Conservation (phyloP, 2,888 invertebrate genomes). For the Erynnis tages region DNA sequence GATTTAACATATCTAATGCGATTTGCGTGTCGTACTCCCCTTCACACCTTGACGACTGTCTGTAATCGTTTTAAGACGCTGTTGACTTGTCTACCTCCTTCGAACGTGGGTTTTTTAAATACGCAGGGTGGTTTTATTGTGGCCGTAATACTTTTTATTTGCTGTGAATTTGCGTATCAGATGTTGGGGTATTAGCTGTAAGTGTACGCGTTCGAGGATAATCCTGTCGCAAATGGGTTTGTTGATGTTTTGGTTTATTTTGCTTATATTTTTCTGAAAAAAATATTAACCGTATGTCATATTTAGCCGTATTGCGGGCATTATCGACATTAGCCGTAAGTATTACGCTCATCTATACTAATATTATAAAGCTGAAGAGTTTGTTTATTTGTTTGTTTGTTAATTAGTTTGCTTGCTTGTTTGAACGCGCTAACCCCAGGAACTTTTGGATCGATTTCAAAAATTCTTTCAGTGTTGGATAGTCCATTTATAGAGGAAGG, state of each 20-base stretch:
- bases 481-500: too few species aligned
- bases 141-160: constrained; percentile 33
- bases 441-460: too few species aligned
- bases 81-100: constrained; percentile 58
- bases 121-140: constrained; percentile 34
- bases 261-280: too few species aligned
- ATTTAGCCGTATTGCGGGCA: too few species aligned
- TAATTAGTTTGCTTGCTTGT: too few species aligned
- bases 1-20: constrained; percentile 81
- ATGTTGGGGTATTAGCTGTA: constrained; percentile 13
- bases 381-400: too few species aligned
- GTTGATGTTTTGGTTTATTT: neutral
- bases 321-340: too few species aligned
- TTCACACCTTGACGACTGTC: constrained; percentile 57
- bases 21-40: constrained; percentile 73
- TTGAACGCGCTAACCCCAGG: too few species aligned
- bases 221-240: neutral
- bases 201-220: constrained; percentile 7
- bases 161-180: constrained; percentile 23
- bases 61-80: constrained; percentile 77
- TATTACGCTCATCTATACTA: too few species aligned
- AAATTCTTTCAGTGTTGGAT: too few species aligned
- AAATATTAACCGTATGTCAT: too few species aligned
- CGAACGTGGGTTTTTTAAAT: constrained; percentile 36
- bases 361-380: too few species aligned